A percentile compares a stretch with the other conserved stretches of the same genome.
phyloP scores from a whole-genome alignment of 1,140 invertebrate genomes.

The Episyrphus balteatus region DNA sequence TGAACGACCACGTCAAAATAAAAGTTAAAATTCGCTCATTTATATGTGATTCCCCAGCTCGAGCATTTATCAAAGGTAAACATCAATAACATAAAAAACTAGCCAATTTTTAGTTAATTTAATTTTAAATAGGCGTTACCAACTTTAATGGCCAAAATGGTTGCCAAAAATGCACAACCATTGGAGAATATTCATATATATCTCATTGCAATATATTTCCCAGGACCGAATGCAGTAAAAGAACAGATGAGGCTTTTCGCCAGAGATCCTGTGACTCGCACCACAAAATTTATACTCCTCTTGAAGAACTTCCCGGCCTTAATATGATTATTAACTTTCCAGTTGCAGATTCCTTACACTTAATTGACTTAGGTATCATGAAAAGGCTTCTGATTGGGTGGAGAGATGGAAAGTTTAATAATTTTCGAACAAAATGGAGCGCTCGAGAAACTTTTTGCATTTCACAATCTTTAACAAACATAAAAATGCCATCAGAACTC shows the following conservation, averaged over 20 bases:
- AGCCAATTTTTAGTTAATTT: background rate
- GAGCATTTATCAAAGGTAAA: conserved; percentile 13
- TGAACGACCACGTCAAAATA: background rate
- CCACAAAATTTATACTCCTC: conserved; percentile 13
- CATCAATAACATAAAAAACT: background rate
- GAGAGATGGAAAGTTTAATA: conserved; percentile 8
- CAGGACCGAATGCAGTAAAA: background rate
- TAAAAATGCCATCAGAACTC: conserved; percentile 12
- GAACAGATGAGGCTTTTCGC: background rate
- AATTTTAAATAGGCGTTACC: conserved; percentile 11
- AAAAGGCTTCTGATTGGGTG: conserved; percentile 15
- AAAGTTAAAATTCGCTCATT: conserved; percentile 6
- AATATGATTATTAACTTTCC: conserved; percentile 19
- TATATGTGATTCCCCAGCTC: conserved; percentile 10
- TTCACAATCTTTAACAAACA: background rate
- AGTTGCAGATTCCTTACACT: conserved; percentile 15
- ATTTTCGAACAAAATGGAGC: conserved; percentile 8
- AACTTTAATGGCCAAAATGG: conserved; percentile 16
- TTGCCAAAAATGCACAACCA: conserved; percentile 13
- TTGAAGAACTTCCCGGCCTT: conserved; percentile 12
- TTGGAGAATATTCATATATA: conserved; percentile 14
- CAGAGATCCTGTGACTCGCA: background rate
- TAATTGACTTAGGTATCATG: conserved; percentile 18
- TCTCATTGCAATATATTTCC: background rate
- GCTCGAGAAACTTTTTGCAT: background rate